These are phyloP conservation scores for Zosterops lateralis DNA, from an alignment of 2,113 vertebrate genomes.

Conservation along the genomic window DNA sequence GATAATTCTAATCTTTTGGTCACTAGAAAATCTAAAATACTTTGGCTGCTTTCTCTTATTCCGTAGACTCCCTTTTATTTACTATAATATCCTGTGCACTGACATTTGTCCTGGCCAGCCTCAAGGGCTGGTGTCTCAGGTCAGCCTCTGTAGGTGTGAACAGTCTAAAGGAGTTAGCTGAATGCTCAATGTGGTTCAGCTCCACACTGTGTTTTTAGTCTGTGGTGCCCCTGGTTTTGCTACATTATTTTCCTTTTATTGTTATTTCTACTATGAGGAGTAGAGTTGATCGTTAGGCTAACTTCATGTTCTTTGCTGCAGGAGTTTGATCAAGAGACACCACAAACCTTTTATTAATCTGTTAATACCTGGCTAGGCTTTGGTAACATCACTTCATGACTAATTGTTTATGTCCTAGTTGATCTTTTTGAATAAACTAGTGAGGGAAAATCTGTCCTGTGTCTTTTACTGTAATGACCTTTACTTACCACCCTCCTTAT, in stretches of 20 bases:
- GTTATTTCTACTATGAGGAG: background rate
- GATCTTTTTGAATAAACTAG: background rate
- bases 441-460: background rate
- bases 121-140: background rate
- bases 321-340: background rate
- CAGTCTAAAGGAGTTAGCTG: background rate
- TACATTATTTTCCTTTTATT: background rate
- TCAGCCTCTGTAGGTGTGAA: background rate
- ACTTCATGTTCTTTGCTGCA: background rate
- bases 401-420: background rate
- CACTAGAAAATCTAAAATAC: background rate
- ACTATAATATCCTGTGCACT: background rate
- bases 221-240: background rate
- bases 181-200: background rate
- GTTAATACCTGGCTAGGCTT: background rate
- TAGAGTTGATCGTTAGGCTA: background rate
- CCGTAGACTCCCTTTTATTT: background rate
- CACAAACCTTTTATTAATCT: background rate
- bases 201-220: background rate
- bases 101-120: accelerated
- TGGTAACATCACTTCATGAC: background rate
- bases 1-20: background rate
- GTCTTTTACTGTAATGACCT: background rate
- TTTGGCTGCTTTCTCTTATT: background rate
- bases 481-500: background rate